These are phyloP conservation scores for Sphaerophoria taeniata DNA, from an alignment of 2,888 invertebrate genomes.

Conservation along the genomic window DNA sequence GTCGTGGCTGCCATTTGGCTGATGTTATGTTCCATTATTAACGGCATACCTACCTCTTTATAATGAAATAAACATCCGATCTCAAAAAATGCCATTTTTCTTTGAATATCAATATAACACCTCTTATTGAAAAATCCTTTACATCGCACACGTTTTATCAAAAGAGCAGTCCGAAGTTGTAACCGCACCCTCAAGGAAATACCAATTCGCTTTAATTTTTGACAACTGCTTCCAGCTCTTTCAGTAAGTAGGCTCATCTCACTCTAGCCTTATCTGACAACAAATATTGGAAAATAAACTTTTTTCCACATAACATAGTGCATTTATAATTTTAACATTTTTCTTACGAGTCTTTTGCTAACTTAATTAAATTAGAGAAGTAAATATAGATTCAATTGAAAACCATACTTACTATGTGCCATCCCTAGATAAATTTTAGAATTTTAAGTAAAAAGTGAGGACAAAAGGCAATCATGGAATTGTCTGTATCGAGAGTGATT, in stretches of 20 bases:
- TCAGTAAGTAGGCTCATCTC: constrained; percentile 18
- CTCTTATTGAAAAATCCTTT: too few relatives aligned
- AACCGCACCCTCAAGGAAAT: neutral
- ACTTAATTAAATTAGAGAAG: constrained; percentile 69
- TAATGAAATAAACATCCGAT: too few relatives aligned
- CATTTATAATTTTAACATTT: constrained; percentile 39
- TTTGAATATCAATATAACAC: too few relatives aligned
- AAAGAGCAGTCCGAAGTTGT: neutral
- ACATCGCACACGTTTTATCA: neutral
- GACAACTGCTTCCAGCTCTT: neutral
- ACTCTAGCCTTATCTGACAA: constrained; percentile 36
- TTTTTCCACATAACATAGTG: constrained; percentile 42
- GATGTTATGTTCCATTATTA: too few relatives aligned
- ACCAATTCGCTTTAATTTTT: neutral
- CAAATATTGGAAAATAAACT: constrained; percentile 41
- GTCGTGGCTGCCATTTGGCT: too few relatives aligned
- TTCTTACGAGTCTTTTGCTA: constrained; percentile 49
- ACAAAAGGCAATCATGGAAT: constrained; percentile 46
- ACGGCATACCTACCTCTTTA: too few relatives aligned
- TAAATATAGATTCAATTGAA: constrained; percentile 35
- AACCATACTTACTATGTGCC: constrained; percentile 56
- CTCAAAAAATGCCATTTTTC: too few relatives aligned
- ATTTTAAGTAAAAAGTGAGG: constrained; percentile 8
- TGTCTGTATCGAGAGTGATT: constrained; percentile 41
- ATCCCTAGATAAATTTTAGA: constrained; percentile 37